These are phyloP conservation scores for Zaprionus vittiger DNA, from an alignment of 1,140 invertebrate species.

Conservation along the genomic window DNA sequence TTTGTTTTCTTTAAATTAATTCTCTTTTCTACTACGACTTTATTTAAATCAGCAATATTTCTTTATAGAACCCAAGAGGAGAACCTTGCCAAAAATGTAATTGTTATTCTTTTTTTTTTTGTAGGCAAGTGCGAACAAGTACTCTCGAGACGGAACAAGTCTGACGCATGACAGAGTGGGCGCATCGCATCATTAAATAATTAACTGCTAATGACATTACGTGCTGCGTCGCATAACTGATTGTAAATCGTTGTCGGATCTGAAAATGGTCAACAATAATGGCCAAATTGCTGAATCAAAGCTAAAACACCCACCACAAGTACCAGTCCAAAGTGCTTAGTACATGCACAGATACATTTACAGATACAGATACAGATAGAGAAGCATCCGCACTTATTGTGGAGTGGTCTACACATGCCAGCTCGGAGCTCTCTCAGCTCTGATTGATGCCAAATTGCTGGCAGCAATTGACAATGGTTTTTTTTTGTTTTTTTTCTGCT, in stretches of 20 bases:
- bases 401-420: constrained; percentile 27
- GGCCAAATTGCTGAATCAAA: constrained; percentile 43
- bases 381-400: constrained; percentile 23
- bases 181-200: constrained; percentile 47
- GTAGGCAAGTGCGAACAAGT: constrained; percentile 4
- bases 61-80: not conserved
- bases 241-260: constrained; percentile 30
- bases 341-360: constrained; percentile 2
- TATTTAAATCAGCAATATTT: not conserved
- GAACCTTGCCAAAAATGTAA: not conserved
- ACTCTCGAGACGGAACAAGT: not conserved
- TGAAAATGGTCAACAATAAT: constrained; percentile 41
- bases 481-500: constrained; percentile 8
- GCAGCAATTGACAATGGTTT: constrained; percentile 31
- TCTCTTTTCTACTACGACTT: too few species aligned
- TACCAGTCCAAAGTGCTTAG: constrained; percentile 14
- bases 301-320: constrained; percentile 33
- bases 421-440: constrained; percentile 5
- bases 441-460: constrained; percentile 41
- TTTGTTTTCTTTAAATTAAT: too few species aligned
- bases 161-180: constrained; percentile 5
- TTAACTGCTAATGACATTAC: constrained; percentile 45
- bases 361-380: constrained; percentile 13
- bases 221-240: constrained; percentile 32
- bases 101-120: not conserved